These are phyloP conservation scores for Gambelia wislizenii DNA, from an alignment of 2,797 vertebrate genomes.

Conservation along the genomic window DNA sequence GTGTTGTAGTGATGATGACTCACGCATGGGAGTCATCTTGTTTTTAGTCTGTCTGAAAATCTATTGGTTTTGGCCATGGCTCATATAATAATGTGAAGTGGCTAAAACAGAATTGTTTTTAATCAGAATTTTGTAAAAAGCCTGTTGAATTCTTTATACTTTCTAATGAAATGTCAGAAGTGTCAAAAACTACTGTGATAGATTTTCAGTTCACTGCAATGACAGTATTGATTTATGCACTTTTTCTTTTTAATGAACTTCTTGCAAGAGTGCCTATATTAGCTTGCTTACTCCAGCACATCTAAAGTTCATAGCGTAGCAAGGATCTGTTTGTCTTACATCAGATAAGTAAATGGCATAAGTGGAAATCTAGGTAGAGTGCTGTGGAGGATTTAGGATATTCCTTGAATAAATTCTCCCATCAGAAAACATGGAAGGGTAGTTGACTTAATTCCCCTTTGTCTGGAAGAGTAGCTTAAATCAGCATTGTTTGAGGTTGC, in stretches of 20 bases:
- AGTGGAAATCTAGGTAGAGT: neutral
- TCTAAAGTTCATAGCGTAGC: neutral
- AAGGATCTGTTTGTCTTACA: neutral
- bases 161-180: constrained; percentile 31
- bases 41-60: constrained; percentile 65
- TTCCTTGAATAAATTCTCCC: neutral
- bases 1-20: constrained; percentile 58
- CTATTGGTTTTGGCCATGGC: constrained; percentile 57
- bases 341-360: neutral
- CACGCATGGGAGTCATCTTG: constrained; percentile 60
- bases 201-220: constrained; percentile 17
- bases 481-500: neutral
- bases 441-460: neutral
- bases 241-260: constrained; percentile 21
- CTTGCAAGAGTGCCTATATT: neutral
- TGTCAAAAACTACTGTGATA: constrained; percentile 21
- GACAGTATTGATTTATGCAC: constrained; percentile 11
- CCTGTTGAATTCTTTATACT: constrained; percentile 44
- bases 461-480: neutral
- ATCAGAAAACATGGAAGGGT: neutral
- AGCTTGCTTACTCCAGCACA: neutral
- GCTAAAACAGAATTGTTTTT: constrained; percentile 37
- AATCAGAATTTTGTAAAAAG: constrained; percentile 1
- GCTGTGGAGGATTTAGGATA: neutral
- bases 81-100: constrained; percentile 44